Conservation (phyloP, 2,113 vertebrate species). For the Myotis yumanensis region DNA sequence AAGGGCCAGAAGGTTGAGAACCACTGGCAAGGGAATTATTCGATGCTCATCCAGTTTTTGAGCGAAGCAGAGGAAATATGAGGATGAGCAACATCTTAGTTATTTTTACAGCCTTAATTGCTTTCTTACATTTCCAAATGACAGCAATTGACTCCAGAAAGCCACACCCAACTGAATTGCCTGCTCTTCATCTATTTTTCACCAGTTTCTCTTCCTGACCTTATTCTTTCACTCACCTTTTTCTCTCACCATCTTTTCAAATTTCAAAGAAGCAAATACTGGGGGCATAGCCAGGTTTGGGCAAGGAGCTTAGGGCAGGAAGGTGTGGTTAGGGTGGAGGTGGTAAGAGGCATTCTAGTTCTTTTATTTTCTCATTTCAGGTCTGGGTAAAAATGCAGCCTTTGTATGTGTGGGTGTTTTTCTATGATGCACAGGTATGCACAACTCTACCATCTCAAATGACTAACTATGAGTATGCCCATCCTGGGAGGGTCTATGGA, state of each 20-base stretch:
- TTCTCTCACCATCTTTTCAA: conserved; percentile 49
- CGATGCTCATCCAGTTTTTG: background rate
- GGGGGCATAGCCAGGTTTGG: conserved; percentile 50
- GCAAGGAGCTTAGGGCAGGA: conserved; percentile 62
- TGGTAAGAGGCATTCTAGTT: conserved; percentile 48
- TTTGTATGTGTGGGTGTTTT: conserved; percentile 67
- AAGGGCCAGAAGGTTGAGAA: no score
- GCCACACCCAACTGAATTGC: conserved; percentile 32
- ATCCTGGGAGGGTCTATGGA: conserved; percentile 52
- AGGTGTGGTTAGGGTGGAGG: conserved; percentile 75
- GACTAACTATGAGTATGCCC: conserved; percentile 68
- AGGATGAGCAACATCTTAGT: conserved; percentile 27
- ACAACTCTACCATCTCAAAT: conserved; percentile 56
- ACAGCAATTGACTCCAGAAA: conserved; percentile 27
- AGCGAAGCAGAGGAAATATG: background rate
- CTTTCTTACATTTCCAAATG: conserved; percentile 48
- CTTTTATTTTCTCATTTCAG: conserved; percentile 63
- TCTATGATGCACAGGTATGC: conserved; percentile 53
- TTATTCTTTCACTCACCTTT: conserved; percentile 61
- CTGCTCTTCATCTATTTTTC: conserved; percentile 53
- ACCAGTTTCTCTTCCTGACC: conserved; percentile 31
- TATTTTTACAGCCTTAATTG: background rate
- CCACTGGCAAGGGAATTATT: background rate
- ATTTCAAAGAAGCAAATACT: conserved; percentile 57
- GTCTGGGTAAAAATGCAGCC: conserved; percentile 63